These are phyloP conservation scores for Pseudocheirus occidentalis DNA, from an alignment of 2,797 vertebrate genomes.

Conservation along the genomic window DNA sequence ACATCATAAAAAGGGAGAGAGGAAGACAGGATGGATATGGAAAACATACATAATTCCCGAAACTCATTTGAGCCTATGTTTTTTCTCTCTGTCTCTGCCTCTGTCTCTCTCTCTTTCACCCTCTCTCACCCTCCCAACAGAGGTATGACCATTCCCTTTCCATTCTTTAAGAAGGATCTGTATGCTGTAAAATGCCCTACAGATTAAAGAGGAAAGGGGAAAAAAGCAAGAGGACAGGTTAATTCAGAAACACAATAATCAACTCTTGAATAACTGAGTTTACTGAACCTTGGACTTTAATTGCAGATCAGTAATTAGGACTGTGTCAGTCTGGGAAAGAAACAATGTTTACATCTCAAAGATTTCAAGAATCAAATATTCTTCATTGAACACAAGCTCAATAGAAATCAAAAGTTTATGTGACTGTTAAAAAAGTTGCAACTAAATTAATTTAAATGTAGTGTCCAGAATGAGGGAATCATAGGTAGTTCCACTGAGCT, in stretches of 20 bases:
- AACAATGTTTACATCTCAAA: background rate
- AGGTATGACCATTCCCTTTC: background rate
- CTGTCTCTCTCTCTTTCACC: no score
- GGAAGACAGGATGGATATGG: background rate
- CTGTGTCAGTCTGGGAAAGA: background rate
- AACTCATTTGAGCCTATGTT: background rate
- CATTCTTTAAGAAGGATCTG: background rate
- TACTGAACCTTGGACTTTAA: background rate
- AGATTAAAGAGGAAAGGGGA: background rate
- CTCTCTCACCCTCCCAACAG: no score
- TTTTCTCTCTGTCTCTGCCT: no score
- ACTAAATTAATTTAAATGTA: background rate
- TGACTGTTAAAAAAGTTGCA: background rate
- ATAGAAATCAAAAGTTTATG: background rate
- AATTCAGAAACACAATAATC: background rate
- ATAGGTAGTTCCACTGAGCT: background rate
- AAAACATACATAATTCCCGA: background rate
- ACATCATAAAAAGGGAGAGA: constrained; percentile 8
- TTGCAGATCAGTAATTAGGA: background rate
- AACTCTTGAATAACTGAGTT: background rate
- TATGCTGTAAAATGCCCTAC: background rate
- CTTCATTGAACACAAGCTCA: background rate
- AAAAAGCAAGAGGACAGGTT: background rate
- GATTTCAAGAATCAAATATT: background rate
- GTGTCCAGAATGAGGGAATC: background rate